Evolutionary conservation across 2,113 vertebrate genomes (phyloP).

Genomic region (Phylloscopus trochilus): DNA sequence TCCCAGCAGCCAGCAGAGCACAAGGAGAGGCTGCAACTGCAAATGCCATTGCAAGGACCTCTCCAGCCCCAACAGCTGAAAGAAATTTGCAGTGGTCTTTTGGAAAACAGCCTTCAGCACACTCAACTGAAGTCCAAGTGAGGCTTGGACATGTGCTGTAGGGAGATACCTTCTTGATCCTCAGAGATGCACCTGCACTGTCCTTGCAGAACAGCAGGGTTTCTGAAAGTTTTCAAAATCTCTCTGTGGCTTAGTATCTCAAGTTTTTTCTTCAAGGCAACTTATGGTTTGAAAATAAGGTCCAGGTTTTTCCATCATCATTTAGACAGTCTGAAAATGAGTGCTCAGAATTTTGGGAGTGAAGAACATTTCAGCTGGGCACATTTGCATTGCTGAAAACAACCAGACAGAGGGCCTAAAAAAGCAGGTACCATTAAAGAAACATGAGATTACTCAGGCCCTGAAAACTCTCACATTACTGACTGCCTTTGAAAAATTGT

Average conservation of each 20-base stretch:
- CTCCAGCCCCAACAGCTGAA: background rate
- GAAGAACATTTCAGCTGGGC: background rate
- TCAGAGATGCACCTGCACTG: accelerated
- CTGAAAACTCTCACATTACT: background rate
- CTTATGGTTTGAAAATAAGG: background rate
- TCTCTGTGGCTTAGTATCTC: background rate
- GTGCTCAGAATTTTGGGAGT: background rate
- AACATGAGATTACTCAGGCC: background rate
- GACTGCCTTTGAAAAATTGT: background rate
- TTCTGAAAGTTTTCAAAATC: background rate
- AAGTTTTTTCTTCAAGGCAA: background rate
- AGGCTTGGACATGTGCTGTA: accelerated
- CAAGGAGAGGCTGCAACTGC: background rate
- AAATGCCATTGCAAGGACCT: background rate
- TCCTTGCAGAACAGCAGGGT: background rate
- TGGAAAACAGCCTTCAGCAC: background rate
- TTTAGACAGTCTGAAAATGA: background rate
- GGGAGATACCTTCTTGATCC: background rate
- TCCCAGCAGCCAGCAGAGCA: background rate
- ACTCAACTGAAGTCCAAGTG: background rate
- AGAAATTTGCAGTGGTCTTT: background rate
- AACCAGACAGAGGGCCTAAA: background rate
- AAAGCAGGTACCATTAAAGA: background rate
- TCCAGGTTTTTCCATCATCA: background rate
- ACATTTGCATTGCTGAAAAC: background rate